These are phyloP conservation scores for Rhamphomyia laevipes DNA, from an alignment of 2,888 invertebrate genomes.

Conservation along the genomic window DNA sequence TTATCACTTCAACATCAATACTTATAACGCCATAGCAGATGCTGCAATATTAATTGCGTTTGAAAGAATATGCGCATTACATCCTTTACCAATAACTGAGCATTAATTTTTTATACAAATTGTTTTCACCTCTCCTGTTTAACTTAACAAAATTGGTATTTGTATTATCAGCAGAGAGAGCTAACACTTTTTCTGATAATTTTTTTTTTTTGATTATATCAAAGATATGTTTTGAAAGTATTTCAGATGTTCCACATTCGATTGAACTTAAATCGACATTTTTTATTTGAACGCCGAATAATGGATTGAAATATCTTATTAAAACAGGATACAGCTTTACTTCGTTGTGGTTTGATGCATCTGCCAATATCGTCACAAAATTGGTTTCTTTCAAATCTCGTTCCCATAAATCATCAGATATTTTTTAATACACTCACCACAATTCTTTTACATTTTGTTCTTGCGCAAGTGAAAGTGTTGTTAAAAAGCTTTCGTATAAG, in stretches of 20 bases:
- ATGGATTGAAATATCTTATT: conserved; percentile 3
- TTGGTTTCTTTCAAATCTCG: background rate
- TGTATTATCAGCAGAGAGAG: background rate
- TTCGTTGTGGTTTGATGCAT: conserved; percentile 15
- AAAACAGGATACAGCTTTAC: conserved; percentile 14
- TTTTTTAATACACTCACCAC: background rate
- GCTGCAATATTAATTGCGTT: background rate
- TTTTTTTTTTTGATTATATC: background rate
- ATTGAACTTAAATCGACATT: background rate
- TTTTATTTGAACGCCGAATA: conserved; percentile 1
- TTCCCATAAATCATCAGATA: background rate
- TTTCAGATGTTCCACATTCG: background rate
- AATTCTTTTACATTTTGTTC: conserved; percentile 1
- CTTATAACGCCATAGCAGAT: background rate
- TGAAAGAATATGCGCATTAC: background rate
- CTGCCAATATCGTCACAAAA: conserved; percentile 9
- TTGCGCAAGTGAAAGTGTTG: conserved; percentile 6
- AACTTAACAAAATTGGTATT: background rate
- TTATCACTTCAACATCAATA: background rate
- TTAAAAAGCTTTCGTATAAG: conserved; percentile 5
- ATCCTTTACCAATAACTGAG: background rate
- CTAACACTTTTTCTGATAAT: background rate
- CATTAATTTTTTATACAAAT: background rate
- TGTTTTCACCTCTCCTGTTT: background rate
- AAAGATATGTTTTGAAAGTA: background rate